These are phyloP conservation scores for Hypotaenidia okinawae DNA, from an alignment of 2,797 vertebrate species.

Conservation along the genomic window DNA sequence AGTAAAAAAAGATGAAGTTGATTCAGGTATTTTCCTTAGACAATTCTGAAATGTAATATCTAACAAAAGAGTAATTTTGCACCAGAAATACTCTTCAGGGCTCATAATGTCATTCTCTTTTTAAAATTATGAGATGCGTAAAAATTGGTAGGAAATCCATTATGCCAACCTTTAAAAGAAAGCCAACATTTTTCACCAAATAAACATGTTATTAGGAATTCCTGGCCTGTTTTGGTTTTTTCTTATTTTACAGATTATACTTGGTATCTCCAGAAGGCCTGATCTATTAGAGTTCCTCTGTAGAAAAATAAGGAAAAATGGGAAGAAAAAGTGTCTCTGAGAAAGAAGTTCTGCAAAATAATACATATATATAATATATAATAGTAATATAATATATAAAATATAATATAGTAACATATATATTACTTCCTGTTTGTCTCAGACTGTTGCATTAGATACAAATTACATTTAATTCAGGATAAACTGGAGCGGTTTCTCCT, in stretches of 20 bases:
- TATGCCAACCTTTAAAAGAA: not conserved
- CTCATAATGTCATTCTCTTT: not conserved
- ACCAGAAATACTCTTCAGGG: not conserved
- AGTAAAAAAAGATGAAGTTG: not conserved
- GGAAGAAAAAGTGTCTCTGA: not conserved
- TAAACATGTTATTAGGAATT: not conserved
- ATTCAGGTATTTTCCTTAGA: not conserved
- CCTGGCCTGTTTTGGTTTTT: not conserved
- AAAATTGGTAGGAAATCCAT: not conserved
- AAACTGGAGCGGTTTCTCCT: not conserved
- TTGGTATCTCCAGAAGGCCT: not conserved
- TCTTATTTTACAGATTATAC: not conserved
- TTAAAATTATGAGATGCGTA: not conserved
- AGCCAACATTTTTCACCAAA: not conserved
- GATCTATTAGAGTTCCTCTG: not conserved
- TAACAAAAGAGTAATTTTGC: not conserved
- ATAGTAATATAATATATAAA: no score
- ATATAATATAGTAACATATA: no score
- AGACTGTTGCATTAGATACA: not conserved
- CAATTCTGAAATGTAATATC: not conserved
- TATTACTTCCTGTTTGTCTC: not conserved
- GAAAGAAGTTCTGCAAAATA: not conserved
- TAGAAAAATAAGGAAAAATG: not conserved
- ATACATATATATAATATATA: not conserved
- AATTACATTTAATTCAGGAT: not conserved